Conservation (phyloP, 1,140 invertebrate species). For the Lucilia sericata region DNA sequence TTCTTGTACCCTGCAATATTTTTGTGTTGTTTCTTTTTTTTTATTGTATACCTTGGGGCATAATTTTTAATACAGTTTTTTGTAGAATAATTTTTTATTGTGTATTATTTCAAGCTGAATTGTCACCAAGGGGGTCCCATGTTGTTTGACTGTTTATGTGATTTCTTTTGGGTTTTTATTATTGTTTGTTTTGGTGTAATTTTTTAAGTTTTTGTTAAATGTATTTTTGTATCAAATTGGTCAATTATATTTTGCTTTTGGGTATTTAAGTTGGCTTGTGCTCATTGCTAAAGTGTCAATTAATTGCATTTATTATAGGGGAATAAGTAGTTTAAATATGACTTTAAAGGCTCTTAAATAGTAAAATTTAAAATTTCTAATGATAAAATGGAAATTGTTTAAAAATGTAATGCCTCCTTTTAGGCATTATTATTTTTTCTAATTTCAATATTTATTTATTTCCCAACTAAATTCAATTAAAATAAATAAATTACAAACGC, state of each 20-base stretch:
- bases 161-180: background rate
- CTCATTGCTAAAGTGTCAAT: conserved; percentile 31
- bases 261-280: background rate
- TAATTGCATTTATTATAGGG: conserved; percentile 37
- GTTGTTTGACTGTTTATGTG: background rate
- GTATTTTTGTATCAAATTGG: conserved; percentile 33
- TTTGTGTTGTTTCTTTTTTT: conserved; percentile 7
- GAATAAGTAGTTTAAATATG: background rate
- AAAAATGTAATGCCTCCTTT: too few species aligned
- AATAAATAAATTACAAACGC: background rate
- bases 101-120: conserved; percentile 26
- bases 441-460: background rate
- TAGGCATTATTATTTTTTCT: background rate
- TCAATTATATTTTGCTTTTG: conserved; percentile 32
- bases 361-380: background rate
- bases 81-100: background rate
- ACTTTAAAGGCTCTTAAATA: background rate
- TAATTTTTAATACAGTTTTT: conserved; percentile 28
- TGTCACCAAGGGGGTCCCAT: conserved; percentile 39
- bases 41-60: conserved; percentile 39
- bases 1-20: background rate
- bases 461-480: background rate
- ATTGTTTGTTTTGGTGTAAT: background rate
- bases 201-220: conserved; percentile 9
- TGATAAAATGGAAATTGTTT: too few species aligned